Base-by-base conservation (phyloP, 2,113 vertebrate genomes). In the Lethenteron camtschaticum region DNA sequence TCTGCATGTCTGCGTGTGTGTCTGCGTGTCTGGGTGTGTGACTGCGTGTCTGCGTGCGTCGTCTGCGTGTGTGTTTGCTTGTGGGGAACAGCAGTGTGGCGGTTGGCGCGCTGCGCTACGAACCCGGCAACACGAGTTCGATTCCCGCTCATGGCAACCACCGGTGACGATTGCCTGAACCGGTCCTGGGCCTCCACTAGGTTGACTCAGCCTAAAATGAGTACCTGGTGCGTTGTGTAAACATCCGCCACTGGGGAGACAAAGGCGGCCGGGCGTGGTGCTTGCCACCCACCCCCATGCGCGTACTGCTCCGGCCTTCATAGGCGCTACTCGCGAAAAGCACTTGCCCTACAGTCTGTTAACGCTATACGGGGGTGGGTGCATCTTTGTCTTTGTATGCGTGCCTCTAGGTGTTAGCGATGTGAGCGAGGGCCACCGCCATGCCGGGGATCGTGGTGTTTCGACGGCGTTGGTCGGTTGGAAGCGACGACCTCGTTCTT, bases 401-500 rank as follows among this genome's bases (percentile, higher is more conserved):
- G 63, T 11, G 63, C 63, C 9, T 24, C 10, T 66, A 24, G n/a
- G 63, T 66, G 63, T 66, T 66, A 16, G 63, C 63, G 24, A 24
- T n/a, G 63, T 16, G 63, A 24, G 10, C 20, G 70, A 13, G 59
- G 58, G 56, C 16, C 8, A 56, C 16, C 18, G 81, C 81, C 83
- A 86, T 86, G 92, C 92, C 94, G 76, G 94, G 94, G 76, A 99
- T 96, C 75, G 94, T 99, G 75, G 89, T 99, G 83, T 99, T 99
- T 82, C 88, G 92, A 80, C 85, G 94, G 76, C 91, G 94, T 85
- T 99, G 94, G 94, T 96, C 94, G 87, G 94, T 99, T 76, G 94
- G 92, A 84, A 99, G 92, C 75, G 94, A 99, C 86, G 94, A 99
- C 87, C 87, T 99, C 75, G 94, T 99, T 83, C 79, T 99, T 82